phyloP scores from a whole-genome alignment of 2,797 vertebrate genomes.

The Galaxias olidus region DNA sequence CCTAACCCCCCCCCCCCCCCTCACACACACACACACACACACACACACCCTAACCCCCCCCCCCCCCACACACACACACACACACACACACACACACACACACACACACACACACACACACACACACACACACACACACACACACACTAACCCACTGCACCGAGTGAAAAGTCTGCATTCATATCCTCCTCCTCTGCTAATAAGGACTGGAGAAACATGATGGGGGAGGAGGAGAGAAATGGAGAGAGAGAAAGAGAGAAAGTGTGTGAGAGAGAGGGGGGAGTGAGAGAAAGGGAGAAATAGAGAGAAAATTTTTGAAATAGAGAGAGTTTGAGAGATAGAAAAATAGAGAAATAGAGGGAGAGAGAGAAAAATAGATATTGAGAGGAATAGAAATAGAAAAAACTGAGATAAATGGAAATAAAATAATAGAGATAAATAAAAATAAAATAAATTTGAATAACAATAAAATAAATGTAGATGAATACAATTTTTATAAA shows the following conservation, averaged over 20 bases:
- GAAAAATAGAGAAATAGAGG: no score
- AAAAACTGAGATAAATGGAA: no score
- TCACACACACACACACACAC: constrained; percentile 35
- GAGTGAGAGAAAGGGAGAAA: constrained; percentile 53
- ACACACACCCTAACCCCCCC: no score
- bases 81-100: constrained; percentile 44
- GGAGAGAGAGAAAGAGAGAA: not conserved
- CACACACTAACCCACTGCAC: constrained; percentile 35
- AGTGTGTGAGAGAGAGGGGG: constrained; percentile 8
- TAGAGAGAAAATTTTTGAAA: constrained; percentile 52
- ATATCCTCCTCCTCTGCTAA: constrained; percentile 70
- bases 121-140: constrained; percentile 40
- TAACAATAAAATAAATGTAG: no score
- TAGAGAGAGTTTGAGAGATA: constrained; percentile 63
- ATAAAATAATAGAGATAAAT: no score
- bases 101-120: constrained; percentile 26
- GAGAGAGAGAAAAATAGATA: no score
- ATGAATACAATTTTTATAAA: no score
- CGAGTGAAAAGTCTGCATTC: constrained; percentile 59
- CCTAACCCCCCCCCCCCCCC: no score
- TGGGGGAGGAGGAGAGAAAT: constrained; percentile 5
- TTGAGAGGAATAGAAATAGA: no score
- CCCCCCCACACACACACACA: constrained; percentile 14
- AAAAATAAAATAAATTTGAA: no score
- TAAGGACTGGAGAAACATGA: constrained; percentile 69